A percentile compares a stretch with the other conserved stretches of the same genome.
Evolutionary conservation across 2,797 vertebrate species (phyloP).

Genomic region (Urocyon cinereoargenteus): DNA sequence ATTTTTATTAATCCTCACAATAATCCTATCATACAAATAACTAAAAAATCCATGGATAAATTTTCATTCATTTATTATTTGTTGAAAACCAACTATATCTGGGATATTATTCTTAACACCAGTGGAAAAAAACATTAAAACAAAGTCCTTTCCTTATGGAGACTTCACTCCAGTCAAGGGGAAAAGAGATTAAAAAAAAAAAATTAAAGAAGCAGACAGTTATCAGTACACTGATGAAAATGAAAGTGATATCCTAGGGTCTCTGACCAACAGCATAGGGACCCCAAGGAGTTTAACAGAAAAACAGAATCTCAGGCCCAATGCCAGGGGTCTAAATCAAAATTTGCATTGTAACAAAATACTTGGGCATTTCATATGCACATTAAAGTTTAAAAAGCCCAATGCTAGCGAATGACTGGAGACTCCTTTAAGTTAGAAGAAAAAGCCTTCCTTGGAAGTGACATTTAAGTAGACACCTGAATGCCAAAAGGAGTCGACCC

Average conservation of each 20-base stretch:
- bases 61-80: not conserved
- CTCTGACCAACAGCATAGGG: not conserved
- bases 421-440: not conserved
- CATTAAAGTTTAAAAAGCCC: conserved; percentile 1
- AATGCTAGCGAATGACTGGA: not conserved
- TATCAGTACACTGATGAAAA: conserved; percentile 4
- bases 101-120: not conserved
- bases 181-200: not conserved
- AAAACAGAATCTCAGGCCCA: not conserved
- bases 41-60: not conserved
- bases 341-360: conserved; percentile 30
- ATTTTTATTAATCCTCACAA: conserved; percentile 3
- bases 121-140: not conserved
- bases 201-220: not conserved
- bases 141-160: conserved; percentile 28
- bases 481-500: not conserved
- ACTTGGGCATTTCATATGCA: not conserved
- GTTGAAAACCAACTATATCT: not conserved
- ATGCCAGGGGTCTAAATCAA: not conserved
- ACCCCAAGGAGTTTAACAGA: not conserved
- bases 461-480: not conserved
- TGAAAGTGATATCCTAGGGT: not conserved
- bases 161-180: not conserved
- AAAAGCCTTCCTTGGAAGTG: conserved; percentile 6
- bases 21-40: not conserved